A percentile compares a stretch with the other conserved stretches of the same genome.
These are phyloP conservation scores for Sinonovacula constricta DNA, from an alignment of 1,140 invertebrate species.

Conservation along the genomic window DNA sequence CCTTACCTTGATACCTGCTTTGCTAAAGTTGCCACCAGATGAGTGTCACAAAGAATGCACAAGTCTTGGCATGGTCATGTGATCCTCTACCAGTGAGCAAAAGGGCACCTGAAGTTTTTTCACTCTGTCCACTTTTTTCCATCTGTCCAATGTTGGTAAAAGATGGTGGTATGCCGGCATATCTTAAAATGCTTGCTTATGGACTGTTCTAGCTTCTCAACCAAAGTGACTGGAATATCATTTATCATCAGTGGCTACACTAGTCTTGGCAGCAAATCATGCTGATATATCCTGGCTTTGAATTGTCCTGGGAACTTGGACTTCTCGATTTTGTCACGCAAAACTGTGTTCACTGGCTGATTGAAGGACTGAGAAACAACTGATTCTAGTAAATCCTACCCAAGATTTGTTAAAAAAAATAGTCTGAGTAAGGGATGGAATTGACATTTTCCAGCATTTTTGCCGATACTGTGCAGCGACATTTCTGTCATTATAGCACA, in stretches of 20 bases:
- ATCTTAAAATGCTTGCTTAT: slow-evolving; percentile 19
- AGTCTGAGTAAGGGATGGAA: no score
- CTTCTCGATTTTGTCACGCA: slow-evolving; percentile 19
- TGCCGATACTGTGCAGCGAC: no score
- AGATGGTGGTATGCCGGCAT: slow-evolving; percentile 20
- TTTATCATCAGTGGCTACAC: slow-evolving; percentile 26
- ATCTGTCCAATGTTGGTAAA: slow-evolving; percentile 36
- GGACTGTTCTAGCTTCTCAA: slow-evolving; percentile 21
- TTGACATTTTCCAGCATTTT: no score
- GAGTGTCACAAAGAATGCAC: background rate
- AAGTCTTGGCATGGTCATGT: slow-evolving; percentile 11
- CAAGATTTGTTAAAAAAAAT: no score
- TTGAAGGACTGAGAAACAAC: no score
- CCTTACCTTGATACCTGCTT: slow-evolving; percentile 5
- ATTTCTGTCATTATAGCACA: no score
- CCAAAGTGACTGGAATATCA: slow-evolving; percentile 4
- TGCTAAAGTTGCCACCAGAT: background rate
- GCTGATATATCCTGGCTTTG: slow-evolving; percentile 26
- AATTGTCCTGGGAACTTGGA: background rate
- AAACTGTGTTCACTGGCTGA: no score
- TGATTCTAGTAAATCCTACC: no score
- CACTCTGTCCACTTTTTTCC: slow-evolving; percentile 31
- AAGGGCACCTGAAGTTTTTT: slow-evolving; percentile 38
- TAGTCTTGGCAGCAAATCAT: slow-evolving; percentile 17
- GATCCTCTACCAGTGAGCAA: slow-evolving; percentile 28